A percentile compares a stretch with the other conserved stretches of the same genome.
Evolutionary conservation across 2,113 vertebrate species (phyloP).

Genomic region (Dipodomys ordii): DNA sequence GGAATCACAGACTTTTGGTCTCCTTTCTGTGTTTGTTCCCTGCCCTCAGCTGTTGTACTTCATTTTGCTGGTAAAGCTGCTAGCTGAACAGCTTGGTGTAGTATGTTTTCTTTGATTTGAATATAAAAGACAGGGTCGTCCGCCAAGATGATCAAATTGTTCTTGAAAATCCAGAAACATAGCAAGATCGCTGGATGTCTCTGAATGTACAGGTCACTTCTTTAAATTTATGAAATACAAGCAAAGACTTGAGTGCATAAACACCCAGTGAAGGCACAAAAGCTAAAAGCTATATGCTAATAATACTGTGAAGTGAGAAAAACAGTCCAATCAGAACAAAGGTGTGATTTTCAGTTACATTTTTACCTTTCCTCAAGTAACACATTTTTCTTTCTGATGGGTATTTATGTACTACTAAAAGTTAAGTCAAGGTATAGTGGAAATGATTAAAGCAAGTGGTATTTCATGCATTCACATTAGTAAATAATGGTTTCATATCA

Average conservation of each 20-base stretch:
- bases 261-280: neutral
- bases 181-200: neutral
- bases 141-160: neutral
- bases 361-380: slow-evolving; percentile 49
- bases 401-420: slow-evolving; percentile 20
- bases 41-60: slow-evolving; percentile 3
- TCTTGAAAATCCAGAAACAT: slow-evolving; percentile 46
- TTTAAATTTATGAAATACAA: neutral
- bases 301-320: slow-evolving; percentile 45
- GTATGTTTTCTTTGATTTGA: slow-evolving; percentile 44
- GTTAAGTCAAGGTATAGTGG: slow-evolving; percentile 22
- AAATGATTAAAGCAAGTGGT: slow-evolving; percentile 48
- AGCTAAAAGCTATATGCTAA: slow-evolving; percentile 22
- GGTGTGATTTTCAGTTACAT: slow-evolving; percentile 4
- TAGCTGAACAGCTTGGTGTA: slow-evolving; percentile 13
- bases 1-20: neutral
- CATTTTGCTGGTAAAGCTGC: slow-evolving; percentile 24
- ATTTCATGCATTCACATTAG: slow-evolving; percentile 3
- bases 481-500: slow-evolving; percentile 51
- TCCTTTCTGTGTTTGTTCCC: neutral
- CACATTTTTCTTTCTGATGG: slow-evolving; percentile 13
- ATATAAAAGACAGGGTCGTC: slow-evolving; percentile 27
- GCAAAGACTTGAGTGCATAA: slow-evolving; percentile 6
- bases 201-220: slow-evolving; percentile 20
- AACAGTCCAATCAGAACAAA: slow-evolving; percentile 28